Percentiles rank a stretch among this genome's conserved stretches.
These are phyloP conservation scores for Hozukius guyotensis DNA, from an alignment of 2,797 vertebrate species.

Conservation along the genomic window DNA sequence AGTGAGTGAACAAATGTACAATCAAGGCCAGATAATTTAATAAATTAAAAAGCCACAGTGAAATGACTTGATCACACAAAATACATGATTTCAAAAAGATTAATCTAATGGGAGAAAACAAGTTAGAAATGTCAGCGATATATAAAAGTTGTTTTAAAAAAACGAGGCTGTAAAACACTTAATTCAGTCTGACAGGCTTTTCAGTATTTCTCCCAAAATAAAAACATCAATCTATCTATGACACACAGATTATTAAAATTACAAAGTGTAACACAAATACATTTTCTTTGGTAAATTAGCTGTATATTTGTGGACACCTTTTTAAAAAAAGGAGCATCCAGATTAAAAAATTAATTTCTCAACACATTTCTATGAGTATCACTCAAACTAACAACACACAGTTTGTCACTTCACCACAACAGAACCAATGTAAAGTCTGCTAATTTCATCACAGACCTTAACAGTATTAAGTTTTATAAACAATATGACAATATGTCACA, in stretches of 20 bases:
- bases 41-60: conserved; percentile 35
- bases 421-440: conserved; percentile 10
- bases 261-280: conserved; percentile 32
- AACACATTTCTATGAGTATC: conserved; percentile 21
- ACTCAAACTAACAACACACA: conserved; percentile 28
- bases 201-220: conserved; percentile 17
- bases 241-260: neutral
- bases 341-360: conserved; percentile 10
- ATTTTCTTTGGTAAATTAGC: conserved; percentile 79
- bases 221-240: conserved; percentile 12
- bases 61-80: conserved; percentile 18
- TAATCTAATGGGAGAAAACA: neutral
- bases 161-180: neutral
- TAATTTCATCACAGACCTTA: conserved; percentile 15
- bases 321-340: conserved; percentile 58
- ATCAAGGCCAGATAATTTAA: conserved; percentile 50
- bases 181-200: conserved; percentile 3
- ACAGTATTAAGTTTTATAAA: conserved; percentile 41
- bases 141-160: conserved; percentile 2
- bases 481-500: conserved; percentile 79
- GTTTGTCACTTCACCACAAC: conserved; percentile 40
- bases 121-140: neutral
- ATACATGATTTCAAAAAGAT: conserved; percentile 2
- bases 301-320: conserved; percentile 74
- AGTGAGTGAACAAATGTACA: conserved; percentile 38